Evolutionary conservation across 2,113 vertebrate genomes (phyloP), one percentile per base, ranked within the genome.

Genomic region (Neomonachus schauinslandi): DNA sequence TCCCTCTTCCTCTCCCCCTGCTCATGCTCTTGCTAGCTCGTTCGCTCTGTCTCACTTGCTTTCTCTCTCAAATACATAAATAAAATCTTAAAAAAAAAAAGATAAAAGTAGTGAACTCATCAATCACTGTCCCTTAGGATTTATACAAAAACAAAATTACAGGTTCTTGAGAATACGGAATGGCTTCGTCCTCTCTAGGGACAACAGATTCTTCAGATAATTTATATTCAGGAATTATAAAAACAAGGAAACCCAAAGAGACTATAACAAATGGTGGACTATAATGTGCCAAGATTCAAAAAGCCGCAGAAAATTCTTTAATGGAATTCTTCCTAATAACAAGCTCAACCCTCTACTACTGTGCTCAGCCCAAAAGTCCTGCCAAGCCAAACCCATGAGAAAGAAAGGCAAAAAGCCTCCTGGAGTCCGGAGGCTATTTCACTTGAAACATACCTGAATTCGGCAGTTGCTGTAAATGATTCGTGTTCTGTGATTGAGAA

Each of bases 401-500:
- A 15, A 53, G 18, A 69, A 19, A 33, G 36, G 18, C 49, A 10
- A 21, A 82, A 85, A 36, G 55, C n/a, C 33, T 12, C 11, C 39
- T 7, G 2, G 33, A 26, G 26, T 19, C 61, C 36, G 11, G 2
- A 19, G 18, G 36, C 11, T 10, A 1, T 7, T 12, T 61, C 51
- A 4, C 1, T 14, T 16, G 42, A 46, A 28, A 95, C 98, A 51
- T 72, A 99, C 99, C 99, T 99, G 98, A 99, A 99, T 63, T 99
- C 99, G 0, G 99, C 99, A 0, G 99, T 99, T 89, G 99, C 99
- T 1, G 99, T 99, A 96, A 99, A 99, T 42, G 99, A 99, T 97
- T 99, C 99, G 0, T 99, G 99, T 94, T 99, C 99, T 0, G 99
- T 99, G 99, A 99, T 99, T 55, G 99, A 99, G 98, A 99, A 99